Base-by-base conservation (phyloP, 2,888 invertebrate species). In the Amorpha juglandis region DNA sequence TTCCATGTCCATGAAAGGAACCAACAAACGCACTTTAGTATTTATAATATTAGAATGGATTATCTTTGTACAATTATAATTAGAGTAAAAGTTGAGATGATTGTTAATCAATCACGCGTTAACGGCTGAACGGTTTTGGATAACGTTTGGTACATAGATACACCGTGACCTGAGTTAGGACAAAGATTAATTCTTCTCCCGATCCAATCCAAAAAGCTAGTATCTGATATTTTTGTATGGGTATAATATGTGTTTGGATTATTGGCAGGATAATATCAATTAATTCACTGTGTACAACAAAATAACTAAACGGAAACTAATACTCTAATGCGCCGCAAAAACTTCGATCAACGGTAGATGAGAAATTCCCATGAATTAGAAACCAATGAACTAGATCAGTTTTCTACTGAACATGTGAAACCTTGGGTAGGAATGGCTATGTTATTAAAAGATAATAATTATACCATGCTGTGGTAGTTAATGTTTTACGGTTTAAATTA, bases 391-490 rank as follows among this genome's bases (percentile, higher is more conserved):
- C 12, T 58, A 42, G 19, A 58, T 3, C 42, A 42, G 19, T 38
- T 19, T 58, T 58, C 58, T 58, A 42, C 16, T 16, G 3, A 55
- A 42, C 42, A 42, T 42, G 58, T 58, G 58, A 42, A 19, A 19
- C 12, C 12, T 42, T 19, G 19, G 12, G 8, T 38, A 55, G 42
- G 19, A 58, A 42, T 16, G 19, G 6, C 33, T 53, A 16, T 42
- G 38, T 19, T 42, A 58, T 58, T 58, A 58, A 42, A 19, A 6
- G 6, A 42, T 58, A 58, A 42, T 58, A 58, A 58, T 58, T 42
- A 58, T 38, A 58, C 38, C 38, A 11, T 12, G 38, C 33, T 19
- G 53, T 27, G 51, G 51, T 58, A 58, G 38, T 58, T 55, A 55
- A n/a, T n/a, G 38, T 38, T 58, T 58, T 58, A 58, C 19, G 12